These are phyloP conservation scores for Epistrophe eligans DNA, from an alignment of 2,888 invertebrate genomes.

Conservation along the genomic window DNA sequence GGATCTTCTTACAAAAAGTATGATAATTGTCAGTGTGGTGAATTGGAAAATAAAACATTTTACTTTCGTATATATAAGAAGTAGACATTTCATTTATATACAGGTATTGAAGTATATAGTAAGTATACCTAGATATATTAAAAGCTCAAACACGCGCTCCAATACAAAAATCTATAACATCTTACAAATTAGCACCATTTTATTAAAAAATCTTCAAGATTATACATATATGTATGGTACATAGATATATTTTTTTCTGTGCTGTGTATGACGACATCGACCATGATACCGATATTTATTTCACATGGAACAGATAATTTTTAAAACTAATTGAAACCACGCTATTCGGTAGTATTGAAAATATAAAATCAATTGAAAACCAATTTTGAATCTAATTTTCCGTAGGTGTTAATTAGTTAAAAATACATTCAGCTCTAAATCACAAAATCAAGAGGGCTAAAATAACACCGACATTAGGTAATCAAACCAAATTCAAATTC, in stretches of 20 bases:
- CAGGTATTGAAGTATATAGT: background rate
- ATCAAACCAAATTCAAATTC: background rate
- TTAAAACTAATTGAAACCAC: constrained; percentile 62
- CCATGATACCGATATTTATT: constrained; percentile 50
- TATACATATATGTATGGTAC: background rate
- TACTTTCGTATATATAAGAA: no score
- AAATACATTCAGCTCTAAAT: constrained; percentile 46
- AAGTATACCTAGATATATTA: background rate
- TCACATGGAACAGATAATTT: constrained; percentile 62
- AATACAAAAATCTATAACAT: constrained; percentile 5
- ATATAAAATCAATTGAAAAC: constrained; percentile 49
- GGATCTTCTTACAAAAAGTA: no score
- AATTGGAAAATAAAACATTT: no score
- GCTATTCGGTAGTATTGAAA: constrained; percentile 46
- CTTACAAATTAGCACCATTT: constrained; percentile 15
- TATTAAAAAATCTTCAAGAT: background rate
- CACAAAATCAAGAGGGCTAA: background rate
- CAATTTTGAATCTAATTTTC: constrained; percentile 56
- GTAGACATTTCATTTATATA: background rate
- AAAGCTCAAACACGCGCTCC: background rate
- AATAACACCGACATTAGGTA: background rate
- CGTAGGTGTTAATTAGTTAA: constrained; percentile 47
- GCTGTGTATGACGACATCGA: constrained; percentile 27
- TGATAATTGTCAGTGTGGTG: no score
- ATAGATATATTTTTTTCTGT: background rate